These are phyloP conservation scores for Disparrhopalites patrizii DNA, from an alignment of 2,888 invertebrate species.

Conservation along the genomic window DNA sequence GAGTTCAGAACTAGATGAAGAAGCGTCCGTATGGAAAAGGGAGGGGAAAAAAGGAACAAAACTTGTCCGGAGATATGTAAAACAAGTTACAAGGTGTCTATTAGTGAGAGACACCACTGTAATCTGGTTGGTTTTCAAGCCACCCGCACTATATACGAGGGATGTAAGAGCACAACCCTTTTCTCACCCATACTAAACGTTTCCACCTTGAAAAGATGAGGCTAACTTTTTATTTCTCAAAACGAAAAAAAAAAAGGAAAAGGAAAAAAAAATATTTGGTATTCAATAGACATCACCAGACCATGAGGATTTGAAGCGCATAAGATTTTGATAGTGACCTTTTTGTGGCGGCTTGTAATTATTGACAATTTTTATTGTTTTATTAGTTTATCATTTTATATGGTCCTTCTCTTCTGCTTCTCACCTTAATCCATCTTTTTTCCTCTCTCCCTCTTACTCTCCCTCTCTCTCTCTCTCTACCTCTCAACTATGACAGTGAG, in stretches of 20 bases:
- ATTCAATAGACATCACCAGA: not conserved
- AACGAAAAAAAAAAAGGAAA: not conserved
- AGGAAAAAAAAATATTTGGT: not conserved
- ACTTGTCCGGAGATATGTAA: slow-evolving; percentile 15
- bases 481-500: no score
- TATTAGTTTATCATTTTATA: slow-evolving; percentile 29
- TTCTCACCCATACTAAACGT: not conserved
- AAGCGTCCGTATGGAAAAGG: not conserved
- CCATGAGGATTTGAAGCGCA: not conserved
- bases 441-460: slow-evolving; percentile 3
- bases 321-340: slow-evolving; percentile 18
- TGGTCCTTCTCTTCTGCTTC: no score
- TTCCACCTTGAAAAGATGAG: not conserved
- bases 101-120: not conserved
- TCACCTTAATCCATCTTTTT: no score
- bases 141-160: slow-evolving; percentile 9
- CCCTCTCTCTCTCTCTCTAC: no score
- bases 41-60: not conserved
- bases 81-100: not conserved
- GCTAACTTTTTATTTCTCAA: not conserved
- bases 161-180: not conserved
- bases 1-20: not conserved
- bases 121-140: not conserved
- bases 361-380: slow-evolving; percentile 27
- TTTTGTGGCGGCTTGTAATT: slow-evolving; percentile 23